Percentiles rank a stretch among this genome's conserved stretches.
Conservation (phyloP, 1,140 invertebrate genomes). For the Drosophila grimshawi region DNA sequence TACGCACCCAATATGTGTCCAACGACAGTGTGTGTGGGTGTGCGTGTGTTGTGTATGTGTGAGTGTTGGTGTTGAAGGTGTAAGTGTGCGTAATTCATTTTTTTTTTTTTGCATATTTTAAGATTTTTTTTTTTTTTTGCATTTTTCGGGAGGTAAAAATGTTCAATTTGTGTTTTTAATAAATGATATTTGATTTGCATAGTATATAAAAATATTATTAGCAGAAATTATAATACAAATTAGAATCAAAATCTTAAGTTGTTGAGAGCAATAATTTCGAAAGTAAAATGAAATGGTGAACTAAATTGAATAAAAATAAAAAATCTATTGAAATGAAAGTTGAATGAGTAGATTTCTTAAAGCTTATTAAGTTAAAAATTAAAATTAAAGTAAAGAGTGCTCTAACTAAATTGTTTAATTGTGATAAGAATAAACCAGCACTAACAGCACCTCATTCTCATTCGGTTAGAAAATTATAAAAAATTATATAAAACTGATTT, state of each 20-base stretch:
- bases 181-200: conserved; percentile 61
- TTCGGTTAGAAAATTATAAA: conserved; percentile 19
- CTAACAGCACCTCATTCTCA: conserved; percentile 37
- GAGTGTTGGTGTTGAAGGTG: neutral
- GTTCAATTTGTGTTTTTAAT: conserved; percentile 64
- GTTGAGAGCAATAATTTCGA: conserved; percentile 12
- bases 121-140: conserved; percentile 2
- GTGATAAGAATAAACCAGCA: conserved; percentile 2
- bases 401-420: conserved; percentile 1
- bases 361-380: conserved; percentile 12
- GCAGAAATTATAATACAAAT: conserved; percentile 19
- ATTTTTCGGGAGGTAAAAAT: conserved; percentile 62
- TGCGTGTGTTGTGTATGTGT: conserved; percentile 44
- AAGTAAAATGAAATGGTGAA: conserved; percentile 35
- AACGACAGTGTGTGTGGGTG: conserved; percentile 28
- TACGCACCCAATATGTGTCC: conserved; percentile 29
- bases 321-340: conserved; percentile 11
- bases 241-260: conserved; percentile 3
- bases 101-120: conserved; percentile 44
- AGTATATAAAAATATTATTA: conserved; percentile 43
- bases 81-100: conserved; percentile 38
- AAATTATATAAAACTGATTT: conserved; percentile 1
- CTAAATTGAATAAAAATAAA: conserved; percentile 23
- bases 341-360: conserved; percentile 3
- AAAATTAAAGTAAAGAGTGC: neutral